Conservation (phyloP, 1,140 invertebrate genomes). For the Leptestheria dahalacensis region DNA sequence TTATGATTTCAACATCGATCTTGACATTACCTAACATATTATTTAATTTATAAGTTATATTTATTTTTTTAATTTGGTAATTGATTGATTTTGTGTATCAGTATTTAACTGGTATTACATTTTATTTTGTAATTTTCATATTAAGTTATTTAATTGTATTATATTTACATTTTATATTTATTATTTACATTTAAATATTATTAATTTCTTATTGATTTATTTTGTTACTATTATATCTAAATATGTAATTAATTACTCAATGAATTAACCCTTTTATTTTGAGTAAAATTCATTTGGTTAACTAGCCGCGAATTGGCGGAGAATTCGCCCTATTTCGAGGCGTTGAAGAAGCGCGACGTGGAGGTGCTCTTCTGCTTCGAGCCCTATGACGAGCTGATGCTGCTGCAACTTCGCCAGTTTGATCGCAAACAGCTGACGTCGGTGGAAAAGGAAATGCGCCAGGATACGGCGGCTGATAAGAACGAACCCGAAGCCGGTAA, state of each 20-base stretch:
- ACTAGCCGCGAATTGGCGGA: slow-evolving; percentile 74
- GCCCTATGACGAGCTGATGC: slow-evolving; percentile 84
- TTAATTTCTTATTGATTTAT: neutral
- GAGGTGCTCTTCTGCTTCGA: slow-evolving; percentile 94
- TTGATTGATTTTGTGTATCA: too few species aligned
- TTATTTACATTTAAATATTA: neutral
- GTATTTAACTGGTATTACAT: too few species aligned
- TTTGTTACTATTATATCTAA: neutral
- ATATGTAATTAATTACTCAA: slow-evolving; percentile 3
- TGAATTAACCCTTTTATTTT: slow-evolving; percentile 4
- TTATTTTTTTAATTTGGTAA: neutral
- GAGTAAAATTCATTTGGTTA: slow-evolving; percentile 21
- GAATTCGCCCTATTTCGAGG: slow-evolving; percentile 87
- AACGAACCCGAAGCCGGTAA: slow-evolving; percentile 24
- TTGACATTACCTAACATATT: too few species aligned
- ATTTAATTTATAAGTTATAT: too few species aligned
- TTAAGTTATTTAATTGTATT: too few species aligned
- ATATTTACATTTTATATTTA: too few species aligned
- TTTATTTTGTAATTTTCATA: too few species aligned
- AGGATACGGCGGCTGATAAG: slow-evolving; percentile 44
- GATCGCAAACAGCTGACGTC: slow-evolving; percentile 63
- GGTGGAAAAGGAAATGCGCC: slow-evolving; percentile 85
- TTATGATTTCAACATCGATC: neutral
- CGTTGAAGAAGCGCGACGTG: slow-evolving; percentile 64
- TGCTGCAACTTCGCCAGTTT: slow-evolving; percentile 77